phyloP scores from a whole-genome alignment of 2,113 vertebrate species.

The Austrofundulus limnaeus region DNA sequence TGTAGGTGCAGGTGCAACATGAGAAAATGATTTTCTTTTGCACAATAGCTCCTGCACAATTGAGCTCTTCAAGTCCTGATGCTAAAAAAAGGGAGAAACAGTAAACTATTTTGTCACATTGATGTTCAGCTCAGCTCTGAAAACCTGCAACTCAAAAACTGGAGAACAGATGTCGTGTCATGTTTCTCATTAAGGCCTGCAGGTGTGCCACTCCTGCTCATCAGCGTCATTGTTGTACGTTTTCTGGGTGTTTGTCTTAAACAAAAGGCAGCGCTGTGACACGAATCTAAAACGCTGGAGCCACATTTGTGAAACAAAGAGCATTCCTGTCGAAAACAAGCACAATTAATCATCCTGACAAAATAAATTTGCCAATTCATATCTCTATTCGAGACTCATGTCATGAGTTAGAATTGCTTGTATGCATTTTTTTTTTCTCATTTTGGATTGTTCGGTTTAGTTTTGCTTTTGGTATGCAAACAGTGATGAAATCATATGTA shows the following conservation, averaged over 20 bases:
- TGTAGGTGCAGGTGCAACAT: conserved; percentile 14
- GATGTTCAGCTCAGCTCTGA: conserved; percentile 12
- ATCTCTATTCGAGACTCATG: not conserved
- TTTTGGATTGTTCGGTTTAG: conserved; percentile 26
- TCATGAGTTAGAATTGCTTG: not conserved
- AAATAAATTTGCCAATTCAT: not conserved
- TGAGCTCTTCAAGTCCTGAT: conserved; percentile 11
- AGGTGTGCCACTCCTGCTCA: conserved; percentile 22
- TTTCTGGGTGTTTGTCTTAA: conserved; percentile 14
- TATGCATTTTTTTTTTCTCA: not conserved
- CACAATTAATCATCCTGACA: not conserved
- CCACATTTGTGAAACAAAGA: conserved; percentile 3
- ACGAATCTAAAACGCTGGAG: not conserved
- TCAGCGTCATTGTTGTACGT: conserved; percentile 15
- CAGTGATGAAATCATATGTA: conserved; percentile 62
- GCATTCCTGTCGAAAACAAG: not conserved
- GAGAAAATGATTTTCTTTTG: conserved; percentile 8
- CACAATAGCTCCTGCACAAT: not conserved
- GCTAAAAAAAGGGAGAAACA: conserved; percentile 9
- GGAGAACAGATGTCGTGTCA: conserved; percentile 4
- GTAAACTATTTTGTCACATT: conserved; percentile 4
- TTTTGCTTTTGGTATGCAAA: conserved; percentile 41
- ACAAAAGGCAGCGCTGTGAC: not conserved
- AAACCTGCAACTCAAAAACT: conserved; percentile 8
- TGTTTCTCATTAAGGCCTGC: conserved; percentile 18